Evolutionary conservation across 2,888 invertebrate species (phyloP).

Genomic region (Galeruca laticollis): DNA sequence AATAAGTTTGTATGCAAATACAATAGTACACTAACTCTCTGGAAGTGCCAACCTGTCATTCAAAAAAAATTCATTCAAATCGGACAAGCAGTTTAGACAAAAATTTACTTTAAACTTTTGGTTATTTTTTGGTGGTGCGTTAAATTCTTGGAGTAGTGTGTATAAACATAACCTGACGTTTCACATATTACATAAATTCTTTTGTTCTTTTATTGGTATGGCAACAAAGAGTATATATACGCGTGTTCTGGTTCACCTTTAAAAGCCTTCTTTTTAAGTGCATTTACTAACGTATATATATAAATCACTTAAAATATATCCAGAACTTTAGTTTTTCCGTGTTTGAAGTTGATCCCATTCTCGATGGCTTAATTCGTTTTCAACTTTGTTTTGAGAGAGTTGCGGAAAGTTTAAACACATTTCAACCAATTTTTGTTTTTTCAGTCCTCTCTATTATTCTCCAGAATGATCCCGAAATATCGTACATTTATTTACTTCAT

Average conservation of each 20-base stretch:
- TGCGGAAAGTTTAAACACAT: slow-evolving; percentile 1
- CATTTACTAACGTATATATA: not conserved
- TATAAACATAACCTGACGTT: too few relatives aligned
- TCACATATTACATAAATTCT: too few relatives aligned
- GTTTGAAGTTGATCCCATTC: slow-evolving; percentile 4
- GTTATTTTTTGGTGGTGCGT: too few relatives aligned
- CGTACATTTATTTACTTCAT: not conserved
- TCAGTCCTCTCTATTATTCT: not conserved
- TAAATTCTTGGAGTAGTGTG: too few relatives aligned
- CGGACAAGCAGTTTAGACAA: too few relatives aligned
- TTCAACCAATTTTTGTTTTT: not conserved
- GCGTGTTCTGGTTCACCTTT: not conserved
- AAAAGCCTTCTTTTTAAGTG: slow-evolving; percentile 8
- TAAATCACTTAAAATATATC: slow-evolving; percentile 7
- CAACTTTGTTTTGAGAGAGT: slow-evolving; percentile 12
- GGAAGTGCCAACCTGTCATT: too few relatives aligned
- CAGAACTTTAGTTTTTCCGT: slow-evolving; percentile 8
- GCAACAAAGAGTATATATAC: too few relatives aligned
- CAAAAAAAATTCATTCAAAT: too few relatives aligned
- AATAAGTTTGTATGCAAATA: too few relatives aligned
- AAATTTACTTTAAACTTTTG: too few relatives aligned
- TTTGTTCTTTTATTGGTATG: too few relatives aligned
- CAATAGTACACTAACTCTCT: too few relatives aligned
- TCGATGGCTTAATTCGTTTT: slow-evolving; percentile 9
- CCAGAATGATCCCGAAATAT: not conserved